These are phyloP conservation scores for Halocynthia aurantium DNA, from an alignment of 23 tunicate species.

Conservation along the genomic window DNA sequence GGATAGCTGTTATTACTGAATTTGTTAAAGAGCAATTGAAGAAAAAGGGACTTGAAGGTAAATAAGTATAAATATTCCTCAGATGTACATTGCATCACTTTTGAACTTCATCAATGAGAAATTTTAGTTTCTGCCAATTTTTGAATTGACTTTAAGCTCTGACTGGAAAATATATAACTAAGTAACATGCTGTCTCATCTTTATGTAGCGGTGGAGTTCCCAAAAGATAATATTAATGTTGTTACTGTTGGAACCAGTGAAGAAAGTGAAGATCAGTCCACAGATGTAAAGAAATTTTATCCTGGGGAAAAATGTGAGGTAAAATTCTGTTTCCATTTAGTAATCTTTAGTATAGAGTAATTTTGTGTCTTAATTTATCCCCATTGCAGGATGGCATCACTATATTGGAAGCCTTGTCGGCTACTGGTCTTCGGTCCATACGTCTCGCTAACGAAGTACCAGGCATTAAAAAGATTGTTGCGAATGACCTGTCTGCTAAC, in stretches of 20 bases:
- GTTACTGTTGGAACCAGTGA: neutral
- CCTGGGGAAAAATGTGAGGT: conserved; percentile 35
- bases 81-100: neutral
- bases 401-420: conserved; percentile 91
- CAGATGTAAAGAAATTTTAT: conserved; percentile 1
- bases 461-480: conserved; percentile 65
- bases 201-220: conserved; percentile 23
- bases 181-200: neutral
- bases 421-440: conserved; percentile 86
- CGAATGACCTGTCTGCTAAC: conserved; percentile 74
- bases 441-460: conserved; percentile 86
- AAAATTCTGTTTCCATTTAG: neutral
- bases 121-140: neutral
- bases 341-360: neutral
- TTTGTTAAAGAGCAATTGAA: conserved; percentile 45
- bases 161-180: no score
- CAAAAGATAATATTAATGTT: conserved; percentile 11
- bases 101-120: neutral
- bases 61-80: neutral
- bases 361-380: neutral
- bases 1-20: conserved; percentile 71
- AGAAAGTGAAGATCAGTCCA: conserved; percentile 3
- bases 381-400: conserved; percentile 47
- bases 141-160: no score
- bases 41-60: conserved; percentile 43